Conservation (phyloP, 2,113 vertebrate species). For the Procapra przewalskii region DNA sequence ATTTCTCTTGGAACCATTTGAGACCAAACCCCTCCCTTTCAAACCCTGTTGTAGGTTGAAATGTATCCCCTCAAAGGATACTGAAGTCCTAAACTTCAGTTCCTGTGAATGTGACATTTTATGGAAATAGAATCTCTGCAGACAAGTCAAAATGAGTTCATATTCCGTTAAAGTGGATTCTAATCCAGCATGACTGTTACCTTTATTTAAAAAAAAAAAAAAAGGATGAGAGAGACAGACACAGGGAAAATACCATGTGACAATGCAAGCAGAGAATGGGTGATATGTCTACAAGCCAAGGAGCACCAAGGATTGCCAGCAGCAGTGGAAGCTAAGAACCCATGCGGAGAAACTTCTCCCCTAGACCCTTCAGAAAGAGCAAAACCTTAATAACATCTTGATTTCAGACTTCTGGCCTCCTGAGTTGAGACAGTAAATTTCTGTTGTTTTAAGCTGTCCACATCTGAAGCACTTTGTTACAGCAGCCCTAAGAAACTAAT, state of each 20-base stretch:
- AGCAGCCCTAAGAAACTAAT: not conserved
- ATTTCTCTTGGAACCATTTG: not conserved
- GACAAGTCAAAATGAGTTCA: not conserved
- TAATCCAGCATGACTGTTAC: not conserved
- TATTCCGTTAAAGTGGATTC: not conserved
- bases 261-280: not conserved
- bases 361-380: not conserved
- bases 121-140: not conserved
- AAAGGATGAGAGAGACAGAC: not conserved
- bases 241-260: not conserved
- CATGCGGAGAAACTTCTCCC: accelerated
- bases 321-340: not conserved
- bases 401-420: not conserved
- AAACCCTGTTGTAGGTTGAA: not conserved
- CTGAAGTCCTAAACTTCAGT: not conserved
- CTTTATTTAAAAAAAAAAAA: not conserved
- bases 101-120: not conserved
- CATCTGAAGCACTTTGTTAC: not conserved
- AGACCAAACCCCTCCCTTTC: not conserved
- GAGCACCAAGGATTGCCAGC: not conserved
- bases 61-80: not conserved
- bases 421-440: not conserved
- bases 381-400: not conserved
- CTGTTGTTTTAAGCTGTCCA: not conserved
- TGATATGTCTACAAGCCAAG: not conserved